Base-by-base conservation (phyloP, 2,113 vertebrate species). In the Gallinago undulata region DNA sequence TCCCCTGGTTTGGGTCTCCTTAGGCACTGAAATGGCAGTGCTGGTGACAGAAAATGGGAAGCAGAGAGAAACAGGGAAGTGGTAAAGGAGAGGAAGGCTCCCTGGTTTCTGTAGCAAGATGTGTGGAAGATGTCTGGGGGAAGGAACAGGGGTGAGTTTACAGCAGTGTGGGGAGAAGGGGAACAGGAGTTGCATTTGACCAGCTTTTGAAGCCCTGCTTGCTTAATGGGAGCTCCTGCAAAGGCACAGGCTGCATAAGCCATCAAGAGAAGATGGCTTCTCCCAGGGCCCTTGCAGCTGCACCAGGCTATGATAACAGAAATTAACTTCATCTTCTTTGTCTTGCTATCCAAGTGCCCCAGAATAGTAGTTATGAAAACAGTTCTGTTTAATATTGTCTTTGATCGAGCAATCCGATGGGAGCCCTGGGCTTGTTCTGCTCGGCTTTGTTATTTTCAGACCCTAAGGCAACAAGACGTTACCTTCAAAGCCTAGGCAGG, bases 331-430 rank as follows among this genome's bases (percentile, higher is more conserved):
- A 21, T 95, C 56, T 92, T 88, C 93, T 93, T 85, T 95, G 94
- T 96, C 94, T 97, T 84, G 83, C 82, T 75, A 93, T 89, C 39
- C 35, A 93, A 93, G 94, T 97, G 95, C 94, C 96, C 97, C 93
- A 79, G 94, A 97, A 96, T 97, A 95, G 94, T 94, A 97, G 97
- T 97, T 98, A 94, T 41, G 87, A 97, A 98, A 98, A 97, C 74
- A 91, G 84, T 59, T 27, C 95, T 96, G 95, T 96, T 98, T 98
- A 98, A 97, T 98, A 97, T 93, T 96, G 97, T 90, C 94, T 98
- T 98, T 98, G 97, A 98, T 98, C 11, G 81, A 96, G 94, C 91
- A 94, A 97, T 98, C 97, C 91, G 25, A 95, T 2, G 94, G 97
- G 97, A 98, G 70, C 94, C 87, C 75, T 94, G 94, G 86, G 63